Evolutionary conservation across 2,113 vertebrate species (phyloP), one percentile per base, ranked within the genome.

Genomic region (Perca schrenkii): DNA sequence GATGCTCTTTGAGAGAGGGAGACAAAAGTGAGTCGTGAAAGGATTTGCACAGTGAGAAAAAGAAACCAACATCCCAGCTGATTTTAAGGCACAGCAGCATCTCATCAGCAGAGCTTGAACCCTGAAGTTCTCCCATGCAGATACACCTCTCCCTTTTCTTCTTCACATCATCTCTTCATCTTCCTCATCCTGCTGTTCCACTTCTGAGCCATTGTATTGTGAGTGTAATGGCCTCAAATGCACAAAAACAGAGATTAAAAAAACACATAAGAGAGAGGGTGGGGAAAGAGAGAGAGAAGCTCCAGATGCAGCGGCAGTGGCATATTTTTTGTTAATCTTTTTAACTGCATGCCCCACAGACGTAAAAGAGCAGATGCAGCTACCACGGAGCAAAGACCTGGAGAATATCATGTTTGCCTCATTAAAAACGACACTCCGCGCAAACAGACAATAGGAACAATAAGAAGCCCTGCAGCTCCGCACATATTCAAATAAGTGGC

Each of bases 381-480:
- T 60, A 69, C 80, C 53, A 19, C 21, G 49, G 67, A 81, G 70
- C 57, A 54, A 64, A 86, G 83, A 85, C 77, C 83, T 43, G 69
- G 77, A 87, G 74, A 87, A 74, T 72, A 76, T 83, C 61, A 46
- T 58, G 77, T 87, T 72, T 57, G 83, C 79, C 86, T 93, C 90
- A 88, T 93, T 93, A 93, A 81, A 87, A 89, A 80, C 43, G 2
- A 66, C 53, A 43, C 69, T 83, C 47, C 3, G 49, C 19, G 22
- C 57, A 58, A 85, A 72, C 80, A 79, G 64, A 92, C 84, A 90
- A 86, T 69, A 58, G 75, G 73, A 74, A 88, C 86, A 87, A 89
- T 83, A 82, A 80, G 73, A 70, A 54, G 70, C 79, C 87, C 86
- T 16, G 72, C 74, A 85, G 81, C 84, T 75, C 50, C 43, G 80